These are phyloP conservation scores for Takifugu flavidus DNA, from an alignment of 2,113 vertebrate species.

Conservation along the genomic window DNA sequence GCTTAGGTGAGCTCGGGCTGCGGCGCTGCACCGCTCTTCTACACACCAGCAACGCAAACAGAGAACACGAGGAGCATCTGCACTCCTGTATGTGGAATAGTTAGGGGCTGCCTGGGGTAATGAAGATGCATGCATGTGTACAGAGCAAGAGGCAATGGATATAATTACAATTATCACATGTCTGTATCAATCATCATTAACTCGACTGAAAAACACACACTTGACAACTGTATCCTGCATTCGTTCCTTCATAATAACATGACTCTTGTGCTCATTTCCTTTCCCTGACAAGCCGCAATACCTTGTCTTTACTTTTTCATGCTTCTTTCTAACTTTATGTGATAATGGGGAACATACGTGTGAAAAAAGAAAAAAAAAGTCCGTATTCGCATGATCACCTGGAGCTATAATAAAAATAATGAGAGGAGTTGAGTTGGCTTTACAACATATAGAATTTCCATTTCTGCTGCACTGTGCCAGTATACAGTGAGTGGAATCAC, in stretches of 20 bases:
- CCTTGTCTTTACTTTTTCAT: conserved; percentile 3
- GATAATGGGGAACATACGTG: conserved; percentile 67
- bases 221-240: conserved; percentile 20
- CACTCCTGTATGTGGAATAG: conserved; percentile 28
- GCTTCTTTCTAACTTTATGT: conserved; percentile 56
- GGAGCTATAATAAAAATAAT: conserved; percentile 68
- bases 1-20: conserved; percentile 63
- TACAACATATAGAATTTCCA: conserved; percentile 57
- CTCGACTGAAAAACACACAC: conserved; percentile 48
- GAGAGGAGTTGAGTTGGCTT: conserved; percentile 52
- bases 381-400: conserved; percentile 37
- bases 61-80: conserved; percentile 6
- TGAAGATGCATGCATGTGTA: conserved; percentile 58
- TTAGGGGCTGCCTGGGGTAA: conserved; percentile 53
- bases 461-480: conserved; percentile 47
- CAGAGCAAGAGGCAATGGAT: conserved; percentile 50
- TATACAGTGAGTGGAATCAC: conserved; percentile 59
- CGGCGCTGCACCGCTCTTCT: conserved; percentile 35
- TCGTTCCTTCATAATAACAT: conserved; percentile 33
- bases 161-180: conserved; percentile 63
- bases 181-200: conserved; percentile 70
- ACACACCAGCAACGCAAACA: conserved; percentile 30
- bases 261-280: conserved; percentile 2
- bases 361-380: conserved; percentile 49
- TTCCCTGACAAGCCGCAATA: conserved; percentile 37